Conservation (phyloP, 2,797 vertebrate genomes). For the Scarus forsteni region DNA sequence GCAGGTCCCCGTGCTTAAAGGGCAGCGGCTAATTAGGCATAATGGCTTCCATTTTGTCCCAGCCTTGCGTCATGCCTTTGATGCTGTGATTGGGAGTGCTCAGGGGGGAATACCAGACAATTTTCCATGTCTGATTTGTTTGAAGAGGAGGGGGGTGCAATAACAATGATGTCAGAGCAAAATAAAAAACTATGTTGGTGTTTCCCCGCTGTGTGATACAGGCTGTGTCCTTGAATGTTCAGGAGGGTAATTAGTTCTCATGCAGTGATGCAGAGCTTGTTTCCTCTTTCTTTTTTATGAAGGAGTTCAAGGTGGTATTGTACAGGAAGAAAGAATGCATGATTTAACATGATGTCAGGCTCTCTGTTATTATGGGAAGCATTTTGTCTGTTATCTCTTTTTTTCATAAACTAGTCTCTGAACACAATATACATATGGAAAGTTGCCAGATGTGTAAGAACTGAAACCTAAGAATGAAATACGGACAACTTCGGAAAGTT, state of each 20-base stretch:
- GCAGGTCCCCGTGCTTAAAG: constrained; percentile 75
- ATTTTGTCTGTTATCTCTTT: not conserved
- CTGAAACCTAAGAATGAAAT: no score
- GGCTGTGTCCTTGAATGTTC: constrained; percentile 39
- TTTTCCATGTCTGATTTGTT: constrained; percentile 74
- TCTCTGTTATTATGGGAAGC: not conserved
- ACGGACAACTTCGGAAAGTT: no score
- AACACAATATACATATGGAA: not conserved
- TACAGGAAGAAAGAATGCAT: not conserved
- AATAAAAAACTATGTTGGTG: constrained; percentile 48
- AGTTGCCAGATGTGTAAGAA: not conserved
- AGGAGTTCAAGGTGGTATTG: constrained; percentile 2
- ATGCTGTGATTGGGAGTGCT: constrained; percentile 75
- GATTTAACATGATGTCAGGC: not conserved
- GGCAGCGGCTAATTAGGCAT: constrained; percentile 79
- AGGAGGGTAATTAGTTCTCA: constrained; percentile 40
- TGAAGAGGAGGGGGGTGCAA: constrained; percentile 55
- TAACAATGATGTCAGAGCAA: constrained; percentile 70
- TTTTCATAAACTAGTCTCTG: not conserved
- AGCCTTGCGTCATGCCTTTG: constrained; percentile 76
- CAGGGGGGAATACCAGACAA: constrained; percentile 71
- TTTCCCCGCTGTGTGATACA: constrained; percentile 54
- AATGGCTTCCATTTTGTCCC: constrained; percentile 84
- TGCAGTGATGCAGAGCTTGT: constrained; percentile 1
- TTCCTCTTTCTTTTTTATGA: constrained; percentile 10